These are phyloP conservation scores for Amphipyra berbera DNA, from an alignment of 2,888 invertebrate species.

Conservation along the genomic window DNA sequence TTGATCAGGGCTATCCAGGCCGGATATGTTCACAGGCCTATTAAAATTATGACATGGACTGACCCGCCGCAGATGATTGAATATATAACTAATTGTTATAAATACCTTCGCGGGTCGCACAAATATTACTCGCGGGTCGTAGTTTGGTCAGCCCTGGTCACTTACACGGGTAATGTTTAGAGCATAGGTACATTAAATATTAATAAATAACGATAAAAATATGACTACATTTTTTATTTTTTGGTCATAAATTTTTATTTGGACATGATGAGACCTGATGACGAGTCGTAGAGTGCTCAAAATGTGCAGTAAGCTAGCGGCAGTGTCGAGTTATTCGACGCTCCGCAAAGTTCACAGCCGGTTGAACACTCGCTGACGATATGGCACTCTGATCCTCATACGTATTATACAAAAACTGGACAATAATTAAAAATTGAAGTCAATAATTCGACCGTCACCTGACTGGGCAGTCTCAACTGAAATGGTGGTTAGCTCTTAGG, in stretches of 20 bases:
- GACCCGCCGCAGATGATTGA: too few relatives aligned
- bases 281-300: constrained; percentile 71
- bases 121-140: too few relatives aligned
- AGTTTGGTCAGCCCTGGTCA: too few relatives aligned
- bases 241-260: background rate
- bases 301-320: constrained; percentile 32
- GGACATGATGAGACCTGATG: constrained; percentile 77
- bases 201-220: background rate
- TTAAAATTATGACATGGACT: too few relatives aligned
- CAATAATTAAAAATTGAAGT: background rate
- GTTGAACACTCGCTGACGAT: constrained; percentile 59
- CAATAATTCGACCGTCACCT: background rate
- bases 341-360: constrained; percentile 26
- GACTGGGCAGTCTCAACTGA: too few relatives aligned
- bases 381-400: constrained; percentile 69
- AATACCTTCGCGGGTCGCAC: too few relatives aligned
- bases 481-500: too few relatives aligned
- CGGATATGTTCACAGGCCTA: too few relatives aligned
- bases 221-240: too few relatives aligned
- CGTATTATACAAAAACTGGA: background rate
- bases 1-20: too few relatives aligned
- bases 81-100: too few relatives aligned
- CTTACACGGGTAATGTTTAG: too few relatives aligned
- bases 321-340: constrained; percentile 66
- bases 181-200: background rate